phyloP scores from a whole-genome alignment of 2,797 vertebrate genomes.

The Gorsachius magnificus region DNA sequence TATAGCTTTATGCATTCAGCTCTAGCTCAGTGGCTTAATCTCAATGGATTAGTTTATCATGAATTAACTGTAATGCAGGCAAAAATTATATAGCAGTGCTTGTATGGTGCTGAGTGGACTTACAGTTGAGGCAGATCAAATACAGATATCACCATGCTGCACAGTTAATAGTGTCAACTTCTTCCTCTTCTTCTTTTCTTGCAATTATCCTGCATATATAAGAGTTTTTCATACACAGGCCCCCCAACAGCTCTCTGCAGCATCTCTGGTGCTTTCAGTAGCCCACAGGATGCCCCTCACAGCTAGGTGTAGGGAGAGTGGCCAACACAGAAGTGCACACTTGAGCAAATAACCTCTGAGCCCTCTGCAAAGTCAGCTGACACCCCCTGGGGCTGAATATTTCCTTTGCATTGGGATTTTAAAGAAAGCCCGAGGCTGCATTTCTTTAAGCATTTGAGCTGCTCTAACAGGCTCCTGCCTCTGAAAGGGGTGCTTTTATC shows the following conservation, averaged over 20 bases:
- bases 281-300: neutral
- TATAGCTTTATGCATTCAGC: neutral
- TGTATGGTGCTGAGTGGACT: neutral
- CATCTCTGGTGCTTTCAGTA: neutral
- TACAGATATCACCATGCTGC: neutral
- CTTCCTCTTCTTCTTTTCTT: neutral
- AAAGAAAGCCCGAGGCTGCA: slow-evolving; percentile 1
- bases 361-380: slow-evolving; percentile 12
- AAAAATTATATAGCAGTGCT: neutral
- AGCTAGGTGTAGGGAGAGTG: neutral
- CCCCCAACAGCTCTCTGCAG: neutral
- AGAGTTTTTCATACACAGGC: neutral
- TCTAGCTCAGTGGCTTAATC: neutral
- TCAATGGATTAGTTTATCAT: neutral
- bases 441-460: slow-evolving; percentile 1
- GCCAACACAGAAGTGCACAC: neutral
- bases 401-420: slow-evolving; percentile 3
- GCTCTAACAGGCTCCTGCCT: neutral
- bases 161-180: neutral
- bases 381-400: neutral
- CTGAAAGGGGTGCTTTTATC: slow-evolving; percentile 20
- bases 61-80: neutral
- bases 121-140: neutral
- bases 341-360: neutral
- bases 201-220: neutral